Percentiles rank a stretch among this genome's conserved stretches.
phyloP scores from a whole-genome alignment of 1,140 invertebrate genomes.

The Nymphalis io region DNA sequence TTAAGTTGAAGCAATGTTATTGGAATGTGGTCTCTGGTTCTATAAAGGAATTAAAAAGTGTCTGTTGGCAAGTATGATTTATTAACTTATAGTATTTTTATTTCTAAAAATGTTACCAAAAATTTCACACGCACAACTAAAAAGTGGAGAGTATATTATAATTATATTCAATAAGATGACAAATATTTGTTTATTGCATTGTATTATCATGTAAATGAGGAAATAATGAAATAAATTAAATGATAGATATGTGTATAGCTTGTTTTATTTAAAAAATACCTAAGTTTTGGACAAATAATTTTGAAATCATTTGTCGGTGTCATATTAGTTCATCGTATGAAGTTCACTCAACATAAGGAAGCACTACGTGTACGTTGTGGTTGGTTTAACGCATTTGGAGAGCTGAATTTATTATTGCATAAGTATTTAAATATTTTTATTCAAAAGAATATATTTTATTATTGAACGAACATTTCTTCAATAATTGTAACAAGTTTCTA shows the following conservation, averaged over 20 bases:
- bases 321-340: too few species aligned
- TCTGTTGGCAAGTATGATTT: too few species aligned
- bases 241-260: constrained; percentile 60
- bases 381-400: too few species aligned
- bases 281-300: neutral
- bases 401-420: too few species aligned
- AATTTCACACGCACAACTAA: constrained; percentile 40
- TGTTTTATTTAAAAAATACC: constrained; percentile 47
- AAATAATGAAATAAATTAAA: constrained; percentile 65
- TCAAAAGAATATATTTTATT: too few species aligned
- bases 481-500: too few species aligned
- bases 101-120: too few species aligned
- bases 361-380: too few species aligned
- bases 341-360: too few species aligned
- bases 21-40: neutral
- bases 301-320: neutral
- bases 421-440: too few species aligned
- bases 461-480: too few species aligned
- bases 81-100: too few species aligned
- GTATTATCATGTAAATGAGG: constrained; percentile 57
- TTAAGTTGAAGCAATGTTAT: neutral
- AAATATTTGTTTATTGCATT: constrained; percentile 26
- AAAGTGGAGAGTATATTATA: constrained; percentile 20
- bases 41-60: neutral
- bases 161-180: constrained; percentile 41